Evolutionary conservation across 2,888 invertebrate genomes (phyloP).

Genomic region (Acleris cristana): DNA sequence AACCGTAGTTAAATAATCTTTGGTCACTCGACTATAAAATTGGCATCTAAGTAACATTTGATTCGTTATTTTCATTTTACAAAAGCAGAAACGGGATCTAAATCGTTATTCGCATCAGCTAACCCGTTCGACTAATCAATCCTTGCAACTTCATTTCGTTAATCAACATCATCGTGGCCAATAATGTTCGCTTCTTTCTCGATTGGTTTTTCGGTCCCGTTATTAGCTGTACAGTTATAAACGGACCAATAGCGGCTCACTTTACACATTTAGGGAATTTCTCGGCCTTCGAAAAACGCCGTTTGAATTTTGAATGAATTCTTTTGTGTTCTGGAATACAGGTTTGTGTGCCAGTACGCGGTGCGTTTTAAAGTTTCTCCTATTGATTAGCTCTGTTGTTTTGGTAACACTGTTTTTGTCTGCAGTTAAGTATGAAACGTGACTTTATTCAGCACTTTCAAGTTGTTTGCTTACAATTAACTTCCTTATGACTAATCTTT

Average conservation of each 20-base stretch:
- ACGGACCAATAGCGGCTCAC: slow-evolving; percentile 20
- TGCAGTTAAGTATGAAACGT: not conserved
- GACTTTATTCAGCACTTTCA: not conserved
- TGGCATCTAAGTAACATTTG: no score
- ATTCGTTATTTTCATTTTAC: no score
- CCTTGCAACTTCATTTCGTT: slow-evolving; percentile 15
- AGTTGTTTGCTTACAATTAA: slow-evolving; percentile 7
- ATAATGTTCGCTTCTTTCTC: slow-evolving; percentile 22
- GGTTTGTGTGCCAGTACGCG: slow-evolving; percentile 50
- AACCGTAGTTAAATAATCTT: no score
- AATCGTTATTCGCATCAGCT: slow-evolving; percentile 29
- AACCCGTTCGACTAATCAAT: slow-evolving; percentile 32
- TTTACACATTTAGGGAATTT: slow-evolving; percentile 41
- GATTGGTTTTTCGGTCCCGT: slow-evolving; percentile 21
- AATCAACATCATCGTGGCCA: slow-evolving; percentile 17
- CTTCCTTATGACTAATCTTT: slow-evolving; percentile 10
- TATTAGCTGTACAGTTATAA: slow-evolving; percentile 27
- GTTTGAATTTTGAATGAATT: slow-evolving; percentile 47
- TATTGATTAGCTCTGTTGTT: slow-evolving; percentile 15
- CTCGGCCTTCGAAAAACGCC: slow-evolving; percentile 44
- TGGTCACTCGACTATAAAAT: no score
- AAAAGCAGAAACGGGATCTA: slow-evolving; percentile 6
- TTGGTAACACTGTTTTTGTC: slow-evolving; percentile 8
- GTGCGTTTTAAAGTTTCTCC: slow-evolving; percentile 11
- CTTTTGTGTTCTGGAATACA: slow-evolving; percentile 50